Base-by-base conservation (phyloP, 37 sponge, comb jelly and placozoan species). In the Lycopodina hypogea region DNA sequence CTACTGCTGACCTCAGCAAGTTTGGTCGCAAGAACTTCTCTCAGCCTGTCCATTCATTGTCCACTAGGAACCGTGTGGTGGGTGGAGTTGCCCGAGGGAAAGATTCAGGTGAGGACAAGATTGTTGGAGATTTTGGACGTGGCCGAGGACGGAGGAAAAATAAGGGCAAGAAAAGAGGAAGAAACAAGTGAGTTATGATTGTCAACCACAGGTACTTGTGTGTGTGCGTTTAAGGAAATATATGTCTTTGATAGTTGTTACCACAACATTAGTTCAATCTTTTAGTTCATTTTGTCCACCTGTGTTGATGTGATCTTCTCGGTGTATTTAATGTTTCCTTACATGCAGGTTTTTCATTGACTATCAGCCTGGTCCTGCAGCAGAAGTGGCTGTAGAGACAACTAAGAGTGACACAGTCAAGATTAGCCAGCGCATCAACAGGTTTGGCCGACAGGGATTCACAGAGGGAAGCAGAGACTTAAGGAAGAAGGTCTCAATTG, bases 401-500 rank as follows among this genome's bases (percentile, higher is more conserved):
- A 24, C 35, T 3, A 12, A 2, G 2, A 4, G 9, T 14, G 30
- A 28, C 17, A 19, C 34, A 22, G 51, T 73, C 59, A 83, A 69
- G 65, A 69, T 91, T 26, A 76, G 52, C 34, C 72, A 77, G 71
- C 59, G 92, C 45, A 63, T 84, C 2, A 78, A 75, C 66, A 60
- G 92, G 67, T 91, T 91, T 69, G 65, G 37, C 17, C 66, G 66
- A 61, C 61, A 76, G 18, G 38, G 57, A 11, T 71, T 14, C 29
- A n/a, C 52, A 1, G 77, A 66, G 1, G 83, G 80, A 3, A 87
- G 69, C 77, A 76, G 34, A 29, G 71, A 74, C 36, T 62, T 40
- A 42, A 80, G 71, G 52, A 77, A 82, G 75, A 91, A 87, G 55
- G 38, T 91, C 7, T 87, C 88, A 1, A 78, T 87, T 57, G 81